Evolutionary conservation across 2,888 invertebrate species (phyloP), one percentile per base, ranked within the genome.

Genomic region (Pimpla rufipes): DNA sequence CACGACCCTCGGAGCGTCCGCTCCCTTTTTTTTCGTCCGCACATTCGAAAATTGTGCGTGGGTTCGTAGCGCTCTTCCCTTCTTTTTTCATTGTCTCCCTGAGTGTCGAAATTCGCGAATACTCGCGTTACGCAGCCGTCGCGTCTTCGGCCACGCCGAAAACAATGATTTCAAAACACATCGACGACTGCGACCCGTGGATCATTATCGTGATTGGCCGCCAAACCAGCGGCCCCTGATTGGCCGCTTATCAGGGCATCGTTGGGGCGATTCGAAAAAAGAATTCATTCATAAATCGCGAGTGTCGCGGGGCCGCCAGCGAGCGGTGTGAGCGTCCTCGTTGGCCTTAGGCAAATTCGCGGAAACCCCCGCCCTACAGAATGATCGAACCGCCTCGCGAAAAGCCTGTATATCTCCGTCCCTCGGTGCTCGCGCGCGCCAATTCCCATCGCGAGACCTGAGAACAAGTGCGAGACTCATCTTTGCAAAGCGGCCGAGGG

Each of bases 161-260:
- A 29, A 59, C 42, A 47, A 45, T 68, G 2, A 70, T 50, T 66
- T 79, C 21, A 66, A 79, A 79, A 73, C 23, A 47, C 35, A 68
- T 37, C 29, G 47, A 74, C 47, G 50, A 50, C 55, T 47, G 67
- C 23, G 29, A 29, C 18, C 62, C 18, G 47, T 47, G 13, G 23
- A 77, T 79, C 52, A 73, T 71, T 79, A 66, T 55, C 55, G 74
- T 35, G 40, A 74, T 74, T 74, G 57, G 79, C 23, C 74, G 66
- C 52, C 16, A 47, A 73, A 57, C 59, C 13, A 23, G 10, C 66
- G 57, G 57, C 57, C 23, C 66, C 66, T 74, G 73, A 79, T 79
- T 79, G 73, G 73, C 50, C 45, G 45, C 29, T 23, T 35, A 76
- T 70, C 67, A 67, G 50, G 50, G 21, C 59, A 37, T 29, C 10